phyloP scores from a whole-genome alignment of 1,140 invertebrate genomes.

The Drosophila triauraria region DNA sequence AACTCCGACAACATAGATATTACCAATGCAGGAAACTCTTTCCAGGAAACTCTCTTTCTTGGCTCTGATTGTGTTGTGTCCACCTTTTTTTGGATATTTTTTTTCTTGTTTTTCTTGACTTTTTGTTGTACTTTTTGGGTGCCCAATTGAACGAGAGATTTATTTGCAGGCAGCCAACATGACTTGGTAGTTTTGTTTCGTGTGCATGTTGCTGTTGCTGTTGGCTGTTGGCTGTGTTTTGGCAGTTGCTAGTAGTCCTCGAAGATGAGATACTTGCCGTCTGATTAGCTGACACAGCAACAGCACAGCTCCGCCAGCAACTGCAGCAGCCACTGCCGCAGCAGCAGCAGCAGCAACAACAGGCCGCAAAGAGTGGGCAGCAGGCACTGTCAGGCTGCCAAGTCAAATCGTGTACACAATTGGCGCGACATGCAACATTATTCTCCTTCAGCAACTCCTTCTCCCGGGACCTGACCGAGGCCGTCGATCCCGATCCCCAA shows the following conservation, averaged over 20 bases:
- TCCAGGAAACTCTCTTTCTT: conserved; percentile 67
- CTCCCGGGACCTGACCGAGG: conserved; percentile 47
- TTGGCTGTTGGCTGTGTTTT: conserved; percentile 71
- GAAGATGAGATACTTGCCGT: conserved; percentile 84
- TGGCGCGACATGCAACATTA: conserved; percentile 84
- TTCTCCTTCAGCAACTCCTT: conserved; percentile 55
- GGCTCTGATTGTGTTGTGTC: conserved; percentile 77
- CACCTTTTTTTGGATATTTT: conserved; percentile 51
- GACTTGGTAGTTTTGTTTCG: conserved; percentile 81
- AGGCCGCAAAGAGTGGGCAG: conserved; percentile 67
- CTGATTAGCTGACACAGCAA: conserved; percentile 81
- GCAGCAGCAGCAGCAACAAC: conserved; percentile 43
- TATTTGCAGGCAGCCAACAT: conserved; percentile 77
- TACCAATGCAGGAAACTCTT: conserved; percentile 80
- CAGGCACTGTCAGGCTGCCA: conserved; percentile 79
- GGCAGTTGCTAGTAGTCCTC: conserved; percentile 82
- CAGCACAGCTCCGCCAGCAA: conserved; percentile 45
- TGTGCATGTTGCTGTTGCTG: conserved; percentile 73
- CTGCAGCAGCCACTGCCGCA: conserved; percentile 43
- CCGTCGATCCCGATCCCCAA: conserved; percentile 54
- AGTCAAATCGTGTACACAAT: conserved; percentile 84
- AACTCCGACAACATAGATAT: conserved; percentile 63
- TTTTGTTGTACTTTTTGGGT: conserved; percentile 54
- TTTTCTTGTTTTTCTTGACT: conserved; percentile 14
- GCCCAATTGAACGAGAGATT: conserved; percentile 73